These are phyloP conservation scores for Loris lydekkerianus DNA, from an alignment of 2,797 vertebrate genomes.

Conservation along the genomic window DNA sequence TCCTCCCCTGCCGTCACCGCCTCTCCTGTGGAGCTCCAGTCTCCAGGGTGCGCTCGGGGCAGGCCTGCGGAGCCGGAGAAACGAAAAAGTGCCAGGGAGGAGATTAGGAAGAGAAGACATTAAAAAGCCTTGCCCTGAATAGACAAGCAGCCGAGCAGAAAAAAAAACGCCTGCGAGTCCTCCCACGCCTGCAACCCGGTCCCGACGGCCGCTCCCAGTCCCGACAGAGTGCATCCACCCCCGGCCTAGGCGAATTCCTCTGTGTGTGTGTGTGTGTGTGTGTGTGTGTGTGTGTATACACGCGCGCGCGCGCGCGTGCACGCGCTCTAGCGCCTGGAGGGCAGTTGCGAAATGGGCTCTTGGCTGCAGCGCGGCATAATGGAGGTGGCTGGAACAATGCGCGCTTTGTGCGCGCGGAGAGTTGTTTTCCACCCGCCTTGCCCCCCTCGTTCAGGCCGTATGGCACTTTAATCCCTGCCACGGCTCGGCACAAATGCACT, in stretches of 20 bases:
- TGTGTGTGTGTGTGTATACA: not conserved
- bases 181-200: too few species aligned
- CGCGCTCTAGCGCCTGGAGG: constrained; percentile 42
- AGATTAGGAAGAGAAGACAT: constrained; percentile 60
- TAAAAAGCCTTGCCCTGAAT: constrained; percentile 66
- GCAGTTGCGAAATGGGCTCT: constrained; percentile 84
- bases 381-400: constrained; percentile 84
- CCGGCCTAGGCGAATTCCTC: not conserved
- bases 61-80: constrained; percentile 59
- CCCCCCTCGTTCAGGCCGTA: constrained; percentile 78
- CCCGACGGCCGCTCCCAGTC: constrained; percentile 53
- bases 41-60: constrained; percentile 68
- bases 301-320: rapidly evolving
- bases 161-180: constrained; percentile 53
- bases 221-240: constrained; percentile 45
- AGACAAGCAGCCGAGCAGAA: constrained; percentile 39
- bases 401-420: constrained; percentile 82
- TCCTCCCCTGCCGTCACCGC: constrained; percentile 2
- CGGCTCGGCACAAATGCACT: constrained; percentile 82
- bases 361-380: constrained; percentile 83
- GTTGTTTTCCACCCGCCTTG: constrained; percentile 83
- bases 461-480: constrained; percentile 84
- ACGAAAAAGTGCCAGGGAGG: constrained; percentile 61
- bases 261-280: not conserved
- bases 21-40: constrained; percentile 66